Conservation (phyloP, 2,888 invertebrate genomes). For the Alitta virens region DNA sequence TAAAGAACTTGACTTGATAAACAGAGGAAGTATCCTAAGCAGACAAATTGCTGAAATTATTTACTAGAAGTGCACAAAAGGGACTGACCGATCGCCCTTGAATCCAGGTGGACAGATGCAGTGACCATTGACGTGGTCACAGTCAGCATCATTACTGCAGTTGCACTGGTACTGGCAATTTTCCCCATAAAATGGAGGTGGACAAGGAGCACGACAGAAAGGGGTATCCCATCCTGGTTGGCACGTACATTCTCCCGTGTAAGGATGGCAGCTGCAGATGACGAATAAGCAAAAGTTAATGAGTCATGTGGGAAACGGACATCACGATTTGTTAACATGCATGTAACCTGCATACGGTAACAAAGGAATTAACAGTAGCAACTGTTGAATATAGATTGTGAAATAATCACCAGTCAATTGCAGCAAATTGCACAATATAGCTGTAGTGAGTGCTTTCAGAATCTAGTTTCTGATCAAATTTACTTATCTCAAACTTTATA, state of each 20-base stretch:
- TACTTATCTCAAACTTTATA: no score
- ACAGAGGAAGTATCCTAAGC: no score
- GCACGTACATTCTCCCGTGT: constrained; percentile 35
- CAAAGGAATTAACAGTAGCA: not conserved
- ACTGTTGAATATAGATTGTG: not conserved
- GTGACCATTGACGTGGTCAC: constrained; percentile 36
- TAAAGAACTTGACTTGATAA: no score
- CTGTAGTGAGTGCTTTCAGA: no score
- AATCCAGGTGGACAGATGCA: constrained; percentile 31
- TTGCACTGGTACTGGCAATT: constrained; percentile 32
- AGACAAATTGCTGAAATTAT: no score
- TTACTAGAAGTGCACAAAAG: no score
- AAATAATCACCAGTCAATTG: no score
- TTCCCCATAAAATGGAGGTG: constrained; percentile 31
- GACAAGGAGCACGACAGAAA: constrained; percentile 24
- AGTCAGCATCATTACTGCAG: constrained; percentile 33
- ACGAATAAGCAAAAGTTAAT: not conserved
- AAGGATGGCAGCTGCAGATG: constrained; percentile 15
- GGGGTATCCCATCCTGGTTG: constrained; percentile 29
- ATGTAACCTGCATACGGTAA: not conserved
- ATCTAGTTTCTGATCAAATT: no score
- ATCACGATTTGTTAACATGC: not conserved
- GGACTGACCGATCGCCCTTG: constrained; percentile 18
- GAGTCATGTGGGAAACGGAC: no score
- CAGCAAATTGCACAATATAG: no score